These are phyloP conservation scores for Athene cunicularia DNA, from an alignment of 2,113 vertebrate species.

Conservation along the genomic window DNA sequence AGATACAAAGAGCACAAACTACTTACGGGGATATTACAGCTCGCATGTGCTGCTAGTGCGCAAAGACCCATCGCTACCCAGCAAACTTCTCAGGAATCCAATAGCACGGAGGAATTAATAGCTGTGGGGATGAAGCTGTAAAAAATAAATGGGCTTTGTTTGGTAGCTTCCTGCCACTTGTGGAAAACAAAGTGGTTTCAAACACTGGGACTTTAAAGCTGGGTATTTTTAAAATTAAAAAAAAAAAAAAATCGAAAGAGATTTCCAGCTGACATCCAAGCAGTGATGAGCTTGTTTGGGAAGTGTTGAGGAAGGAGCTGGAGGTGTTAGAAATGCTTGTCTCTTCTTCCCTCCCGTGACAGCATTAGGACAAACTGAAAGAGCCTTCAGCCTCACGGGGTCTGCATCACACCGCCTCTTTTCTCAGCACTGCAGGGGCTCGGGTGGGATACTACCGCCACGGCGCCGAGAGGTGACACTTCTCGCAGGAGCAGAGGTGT, in stretches of 20 bases:
- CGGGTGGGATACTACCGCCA: fast-evolving
- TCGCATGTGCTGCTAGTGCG: fast-evolving
- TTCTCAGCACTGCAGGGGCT: neutral
- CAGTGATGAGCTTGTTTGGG: fast-evolving
- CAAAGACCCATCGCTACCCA: neutral
- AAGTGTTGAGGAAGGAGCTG: neutral
- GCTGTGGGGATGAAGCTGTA: neutral
- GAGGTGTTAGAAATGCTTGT: neutral
- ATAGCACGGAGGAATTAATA: neutral
- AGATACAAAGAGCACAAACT: neutral
- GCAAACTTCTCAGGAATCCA: neutral
- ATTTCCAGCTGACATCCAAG: neutral
- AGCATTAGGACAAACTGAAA: neutral
- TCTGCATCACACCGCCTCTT: fast-evolving
- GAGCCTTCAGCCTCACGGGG: neutral
- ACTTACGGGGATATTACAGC: neutral
- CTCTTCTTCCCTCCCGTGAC: neutral
- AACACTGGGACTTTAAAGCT: neutral
- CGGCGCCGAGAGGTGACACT: neutral
- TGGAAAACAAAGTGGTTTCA: neutral
- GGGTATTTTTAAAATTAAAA: neutral
- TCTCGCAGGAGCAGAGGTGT: neutral
- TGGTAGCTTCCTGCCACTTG: conserved; percentile 2
- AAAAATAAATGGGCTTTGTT: neutral
- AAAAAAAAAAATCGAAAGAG: neutral